Conservation (phyloP, 1,140 invertebrate species). For the Sminthurinus signatus region DNA sequence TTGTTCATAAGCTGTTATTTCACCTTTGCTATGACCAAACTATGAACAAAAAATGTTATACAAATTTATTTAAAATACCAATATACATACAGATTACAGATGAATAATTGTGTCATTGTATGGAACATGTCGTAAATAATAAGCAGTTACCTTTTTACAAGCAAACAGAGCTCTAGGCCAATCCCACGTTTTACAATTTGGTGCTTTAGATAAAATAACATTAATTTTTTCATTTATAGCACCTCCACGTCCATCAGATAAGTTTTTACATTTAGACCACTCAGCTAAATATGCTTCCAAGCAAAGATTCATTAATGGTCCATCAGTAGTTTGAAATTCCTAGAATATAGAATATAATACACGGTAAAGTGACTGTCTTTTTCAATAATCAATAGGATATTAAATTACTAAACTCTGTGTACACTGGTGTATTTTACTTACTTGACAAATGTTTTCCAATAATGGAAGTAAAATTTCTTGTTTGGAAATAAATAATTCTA, state of each 20-base stretch:
- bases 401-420: too few species aligned
- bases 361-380: not conserved
- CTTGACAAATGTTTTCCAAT: constrained; percentile 38
- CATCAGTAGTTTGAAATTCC: constrained; percentile 37
- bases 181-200: constrained; percentile 39
- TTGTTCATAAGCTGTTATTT: constrained; percentile 41
- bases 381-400: not conserved
- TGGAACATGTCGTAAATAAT: too few species aligned
- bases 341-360: constrained; percentile 6
- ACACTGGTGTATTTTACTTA: constrained; percentile 1
- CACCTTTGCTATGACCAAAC: constrained; percentile 34
- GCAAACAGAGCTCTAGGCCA: constrained; percentile 39
- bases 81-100: too few species aligned
- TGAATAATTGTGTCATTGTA: too few species aligned
- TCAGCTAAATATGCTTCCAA: constrained; percentile 36
- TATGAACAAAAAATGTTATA: constrained; percentile 18
- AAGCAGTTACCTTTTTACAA: constrained; percentile 37
- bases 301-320: constrained; percentile 37
- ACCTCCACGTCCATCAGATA: constrained; percentile 15
- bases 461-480: constrained; percentile 38
- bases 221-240: constrained; percentile 35
- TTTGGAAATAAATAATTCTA: constrained; percentile 38
- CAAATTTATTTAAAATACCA: too few species aligned
- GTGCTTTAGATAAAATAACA: constrained; percentile 34
- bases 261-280: constrained; percentile 28